phyloP scores from a whole-genome alignment of 2,797 vertebrate species.

The Pyrocephalus nanus region DNA sequence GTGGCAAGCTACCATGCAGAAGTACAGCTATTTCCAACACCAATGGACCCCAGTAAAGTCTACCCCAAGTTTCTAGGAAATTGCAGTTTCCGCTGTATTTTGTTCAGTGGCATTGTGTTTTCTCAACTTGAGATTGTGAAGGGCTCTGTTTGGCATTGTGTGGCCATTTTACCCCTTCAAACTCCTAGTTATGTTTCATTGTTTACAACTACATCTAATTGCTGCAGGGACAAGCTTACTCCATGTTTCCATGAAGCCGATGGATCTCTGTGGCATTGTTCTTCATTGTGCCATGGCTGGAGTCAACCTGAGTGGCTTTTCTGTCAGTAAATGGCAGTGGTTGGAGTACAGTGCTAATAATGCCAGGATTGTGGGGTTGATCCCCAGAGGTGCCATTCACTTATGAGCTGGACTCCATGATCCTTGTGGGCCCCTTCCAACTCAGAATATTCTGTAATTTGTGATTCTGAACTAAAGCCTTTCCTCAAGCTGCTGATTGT shows the following conservation, averaged over 20 bases:
- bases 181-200: neutral
- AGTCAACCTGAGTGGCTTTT: neutral
- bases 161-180: neutral
- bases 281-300: neutral
- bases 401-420: neutral
- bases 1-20: neutral
- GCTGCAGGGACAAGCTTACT: neutral
- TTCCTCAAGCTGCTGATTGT: neutral
- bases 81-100: neutral
- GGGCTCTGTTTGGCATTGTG: neutral
- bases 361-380: neutral
- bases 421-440: neutral
- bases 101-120: neutral
- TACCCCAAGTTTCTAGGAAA: neutral
- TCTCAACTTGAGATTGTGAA: neutral
- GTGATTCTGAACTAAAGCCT: neutral
- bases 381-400: neutral
- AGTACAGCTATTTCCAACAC: neutral
- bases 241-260: fast-evolving
- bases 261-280: neutral
- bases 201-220: neutral
- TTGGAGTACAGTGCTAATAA: neutral
- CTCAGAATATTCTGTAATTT: neutral
- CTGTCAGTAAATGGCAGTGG: neutral
- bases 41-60: no score